These are phyloP conservation scores for Pantherophis vulpinus DNA, from an alignment of 2,797 vertebrate species.

Conservation along the genomic window DNA sequence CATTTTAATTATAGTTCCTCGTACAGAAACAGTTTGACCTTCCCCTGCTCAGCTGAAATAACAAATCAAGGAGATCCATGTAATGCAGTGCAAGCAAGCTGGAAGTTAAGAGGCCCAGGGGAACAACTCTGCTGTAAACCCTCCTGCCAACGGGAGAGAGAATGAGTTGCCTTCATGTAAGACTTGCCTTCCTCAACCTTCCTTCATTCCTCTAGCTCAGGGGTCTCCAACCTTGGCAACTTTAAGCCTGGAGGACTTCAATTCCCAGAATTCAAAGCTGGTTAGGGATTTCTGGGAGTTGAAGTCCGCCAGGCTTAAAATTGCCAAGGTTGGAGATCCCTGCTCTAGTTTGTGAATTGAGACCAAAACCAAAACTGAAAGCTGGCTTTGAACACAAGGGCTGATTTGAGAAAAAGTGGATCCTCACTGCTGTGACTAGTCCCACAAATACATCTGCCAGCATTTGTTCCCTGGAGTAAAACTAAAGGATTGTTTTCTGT, in stretches of 20 bases:
- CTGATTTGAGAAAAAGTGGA: slow-evolving; percentile 31
- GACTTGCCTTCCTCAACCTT: slow-evolving; percentile 46
- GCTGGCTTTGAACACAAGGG: slow-evolving; percentile 24
- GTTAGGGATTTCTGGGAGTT: no score
- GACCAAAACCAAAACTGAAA: slow-evolving; percentile 30
- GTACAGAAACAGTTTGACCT: slow-evolving; percentile 91
- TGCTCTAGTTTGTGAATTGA: neutral
- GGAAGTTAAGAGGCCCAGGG: slow-evolving; percentile 83
- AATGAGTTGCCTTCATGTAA: slow-evolving; percentile 79
- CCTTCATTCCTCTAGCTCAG: slow-evolving; percentile 17
- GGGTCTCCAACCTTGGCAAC: no score
- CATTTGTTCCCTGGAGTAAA: slow-evolving; percentile 26
- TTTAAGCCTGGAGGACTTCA: no score
- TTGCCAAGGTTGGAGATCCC: no score
- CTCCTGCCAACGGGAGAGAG: slow-evolving; percentile 70
- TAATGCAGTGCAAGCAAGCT: slow-evolving; percentile 79
- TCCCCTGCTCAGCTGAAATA: slow-evolving; percentile 86
- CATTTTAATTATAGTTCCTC: slow-evolving; percentile 81
- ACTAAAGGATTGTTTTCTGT: slow-evolving; percentile 34
- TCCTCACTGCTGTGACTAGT: slow-evolving; percentile 31
- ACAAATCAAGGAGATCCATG: slow-evolving; percentile 88
- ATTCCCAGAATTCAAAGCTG: no score
- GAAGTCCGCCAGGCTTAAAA: no score
- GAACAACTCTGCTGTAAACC: slow-evolving; percentile 81
- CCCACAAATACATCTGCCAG: slow-evolving; percentile 32